Base-by-base conservation (phyloP, 2,797 vertebrate genomes). In the Micropoecilia bifurca region DNA sequence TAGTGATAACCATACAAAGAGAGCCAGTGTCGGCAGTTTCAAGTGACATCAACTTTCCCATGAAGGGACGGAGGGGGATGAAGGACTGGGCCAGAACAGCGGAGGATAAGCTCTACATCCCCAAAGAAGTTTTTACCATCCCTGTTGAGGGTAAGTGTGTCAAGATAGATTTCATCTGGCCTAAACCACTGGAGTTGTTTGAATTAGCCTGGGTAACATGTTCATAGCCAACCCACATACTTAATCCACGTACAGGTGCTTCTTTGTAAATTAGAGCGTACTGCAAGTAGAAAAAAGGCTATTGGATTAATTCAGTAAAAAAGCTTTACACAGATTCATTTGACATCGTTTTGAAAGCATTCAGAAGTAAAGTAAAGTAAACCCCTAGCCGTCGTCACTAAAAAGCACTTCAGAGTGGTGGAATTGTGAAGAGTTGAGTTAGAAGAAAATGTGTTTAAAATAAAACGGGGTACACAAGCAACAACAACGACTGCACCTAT, bases 1-100 rank as follows among this genome's bases (percentile, higher is more conserved):
- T 93, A 99, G 98, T 99, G 94, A 97, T 98, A 95, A 99, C 97
- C 85, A 99, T 99, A 92, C 98, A 99, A 92, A 92, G 98, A 78
- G 98, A 99, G 88, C 98, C 98, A 0, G 96, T 99, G 78, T 98
- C 98, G 0, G 98, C 98, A 0, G 97, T 99, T 91, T 99, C 98
- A 93, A 99, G 98, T 0, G 97, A 99, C 92, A 98, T 99, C 93
- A 99, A 98, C 85, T 99, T 99, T 88, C 98, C 98, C 76, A 97
- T 99, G 98, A 97, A 96, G 87, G 98, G 98, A 20, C 96, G 98
- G 22, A 94, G 98, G 89, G 98, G 98, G 72, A 99, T 99, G 98
- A 99, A 99, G 90, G 98, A 99, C 90, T 99, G 98, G 98, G 98
- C 97, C 8, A 96, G 97, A 79, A 98, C 96, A 87, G 98, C 98